phyloP scores from a whole-genome alignment of 2,113 vertebrate genomes.

The Sinocyclocheilus grahami region DNA sequence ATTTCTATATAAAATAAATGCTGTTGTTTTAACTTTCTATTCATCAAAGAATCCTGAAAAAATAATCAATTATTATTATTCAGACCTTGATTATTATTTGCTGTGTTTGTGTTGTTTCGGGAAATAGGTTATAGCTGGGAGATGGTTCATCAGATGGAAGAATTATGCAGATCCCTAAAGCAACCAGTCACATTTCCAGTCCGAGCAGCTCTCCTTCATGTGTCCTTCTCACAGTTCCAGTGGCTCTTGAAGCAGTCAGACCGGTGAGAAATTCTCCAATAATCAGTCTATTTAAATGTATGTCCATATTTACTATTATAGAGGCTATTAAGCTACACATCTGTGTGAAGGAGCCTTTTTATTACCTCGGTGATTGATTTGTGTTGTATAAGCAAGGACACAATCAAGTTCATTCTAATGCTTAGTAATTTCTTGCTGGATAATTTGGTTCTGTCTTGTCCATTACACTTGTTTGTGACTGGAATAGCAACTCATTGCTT shows the following conservation, averaged over 20 bases:
- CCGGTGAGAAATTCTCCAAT: constrained; percentile 71
- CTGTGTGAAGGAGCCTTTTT: constrained; percentile 9
- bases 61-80: neutral
- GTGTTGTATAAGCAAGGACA: constrained; percentile 39
- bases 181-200: constrained; percentile 89
- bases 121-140: constrained; percentile 85
- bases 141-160: constrained; percentile 86
- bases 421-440: neutral
- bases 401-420: constrained; percentile 38
- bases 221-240: constrained; percentile 78
- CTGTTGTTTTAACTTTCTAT: neutral
- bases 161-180: constrained; percentile 72
- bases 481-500: constrained; percentile 37
- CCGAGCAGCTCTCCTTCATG: constrained; percentile 80
- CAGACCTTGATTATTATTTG: neutral
- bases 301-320: constrained; percentile 42
- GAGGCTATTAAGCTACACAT: constrained; percentile 26
- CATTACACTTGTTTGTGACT: constrained; percentile 40
- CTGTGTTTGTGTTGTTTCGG: constrained; percentile 33
- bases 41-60: neutral
- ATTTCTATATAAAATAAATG: neutral
- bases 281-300: constrained; percentile 19
- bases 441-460: constrained; percentile 28
- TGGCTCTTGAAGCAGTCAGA: constrained; percentile 87
- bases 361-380: constrained; percentile 48